Base-by-base conservation (phyloP, 1,140 invertebrate species). In the Drosophila setifemur region DNA sequence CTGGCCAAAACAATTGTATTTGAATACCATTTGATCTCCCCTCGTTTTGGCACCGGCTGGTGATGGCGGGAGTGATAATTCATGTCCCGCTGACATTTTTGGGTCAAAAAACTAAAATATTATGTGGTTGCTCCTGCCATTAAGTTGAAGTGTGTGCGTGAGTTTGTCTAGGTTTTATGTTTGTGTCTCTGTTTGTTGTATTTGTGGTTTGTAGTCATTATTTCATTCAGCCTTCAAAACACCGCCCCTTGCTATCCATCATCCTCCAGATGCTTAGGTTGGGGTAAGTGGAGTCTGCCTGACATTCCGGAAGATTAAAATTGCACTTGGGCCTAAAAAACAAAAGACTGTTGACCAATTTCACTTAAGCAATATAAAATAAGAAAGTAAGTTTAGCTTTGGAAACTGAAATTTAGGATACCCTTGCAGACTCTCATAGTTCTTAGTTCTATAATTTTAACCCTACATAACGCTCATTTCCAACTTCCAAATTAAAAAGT, bases 51-150 rank as follows among this genome's bases (percentile, higher is more conserved):
- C 57, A 54, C 49, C 72, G 49, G 68, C 73, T 72, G 43, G 67
- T 75, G 63, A 79, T 75, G 67, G 66, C 76, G 68, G 58, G 76
- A 81, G 78, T 77, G 76, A 88, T 88, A 87, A 87, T 74, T 87
- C 82, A 88, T 87, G 83, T 77, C 69, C 83, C 45, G 74, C 83
- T 88, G 82, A 87, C 82, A 82, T 87, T 87, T 87, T 87, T 87
- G 83, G 82, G 82, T 87, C 82, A 87, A 88, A 87, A 71, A 87
- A 87, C 83, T 77, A 88, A 87, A 87, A 87, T 87, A 88, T 87
- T 82, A 74, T 87, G 76, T 72, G 70, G 66, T 53, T 35, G 50
- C 37, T 54, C 31, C 35, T 77, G 72, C 60, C 58, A 64, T 66
- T 66, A 29, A 21, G 50, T 23, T 43, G 40, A 35, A 66, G 31